Conservation (phyloP, 1,140 invertebrate genomes). For the Lepidostoma basale region DNA sequence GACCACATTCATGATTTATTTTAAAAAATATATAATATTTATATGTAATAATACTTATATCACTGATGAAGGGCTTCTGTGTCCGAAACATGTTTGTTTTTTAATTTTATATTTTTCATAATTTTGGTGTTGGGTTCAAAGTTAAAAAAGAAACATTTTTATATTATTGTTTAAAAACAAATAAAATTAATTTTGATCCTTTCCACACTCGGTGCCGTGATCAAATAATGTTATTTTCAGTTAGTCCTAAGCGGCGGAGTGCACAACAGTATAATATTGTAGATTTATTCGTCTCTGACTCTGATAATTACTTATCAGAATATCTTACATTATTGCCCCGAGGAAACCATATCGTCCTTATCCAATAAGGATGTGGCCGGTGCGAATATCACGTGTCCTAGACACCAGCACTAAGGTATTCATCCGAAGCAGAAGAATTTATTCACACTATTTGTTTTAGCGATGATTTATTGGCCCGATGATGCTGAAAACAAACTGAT, state of each 20-base stretch:
- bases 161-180: no score
- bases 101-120: no score
- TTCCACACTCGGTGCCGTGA: no score
- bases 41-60: no score
- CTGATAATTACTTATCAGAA: slow-evolving; percentile 40
- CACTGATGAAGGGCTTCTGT: no score
- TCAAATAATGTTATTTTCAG: not conserved
- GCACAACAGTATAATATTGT: slow-evolving; percentile 26
- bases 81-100: no score
- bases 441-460: slow-evolving; percentile 9
- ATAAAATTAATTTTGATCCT: no score
- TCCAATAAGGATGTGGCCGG: slow-evolving; percentile 1
- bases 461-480: not conserved
- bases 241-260: slow-evolving; percentile 16
- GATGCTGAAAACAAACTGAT: not conserved
- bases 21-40: no score
- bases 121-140: no score
- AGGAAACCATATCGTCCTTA: not conserved
- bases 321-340: not conserved
- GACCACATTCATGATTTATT: no score
- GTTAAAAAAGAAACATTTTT: no score
- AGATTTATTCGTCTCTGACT: slow-evolving; percentile 41
- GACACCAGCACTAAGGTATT: not conserved
- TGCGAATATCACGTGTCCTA: slow-evolving; percentile 9
- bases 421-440: slow-evolving; percentile 2